Conservation (phyloP, 1,140 invertebrate genomes). For the Hylaeus anthracinus region DNA sequence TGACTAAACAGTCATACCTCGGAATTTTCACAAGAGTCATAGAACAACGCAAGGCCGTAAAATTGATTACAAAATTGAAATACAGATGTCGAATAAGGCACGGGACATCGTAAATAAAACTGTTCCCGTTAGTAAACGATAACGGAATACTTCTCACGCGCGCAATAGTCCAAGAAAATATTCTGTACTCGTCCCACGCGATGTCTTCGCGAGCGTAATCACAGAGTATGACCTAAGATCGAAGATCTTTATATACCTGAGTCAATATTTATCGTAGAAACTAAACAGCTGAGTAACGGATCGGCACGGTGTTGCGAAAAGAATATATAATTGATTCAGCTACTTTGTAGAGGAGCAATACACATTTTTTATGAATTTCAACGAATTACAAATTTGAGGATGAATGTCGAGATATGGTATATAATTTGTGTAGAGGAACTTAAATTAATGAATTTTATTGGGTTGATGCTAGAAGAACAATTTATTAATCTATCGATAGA, state of each 20-base stretch:
- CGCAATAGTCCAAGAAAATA: slow-evolving; percentile 18
- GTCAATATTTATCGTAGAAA: neutral
- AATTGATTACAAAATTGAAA: slow-evolving; percentile 2
- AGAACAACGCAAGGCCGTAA: neutral
- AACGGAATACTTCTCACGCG: slow-evolving; percentile 14
- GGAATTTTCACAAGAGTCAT: neutral
- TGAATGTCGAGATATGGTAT: no score
- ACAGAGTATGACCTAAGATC: neutral
- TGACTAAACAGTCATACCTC: neutral
- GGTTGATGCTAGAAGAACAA: no score
- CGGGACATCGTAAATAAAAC: neutral
- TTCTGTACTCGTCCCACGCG: slow-evolving; percentile 3
- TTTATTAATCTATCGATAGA: no score
- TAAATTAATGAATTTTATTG: no score
- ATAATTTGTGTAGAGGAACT: no score
- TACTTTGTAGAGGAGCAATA: no score
- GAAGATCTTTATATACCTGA: neutral
- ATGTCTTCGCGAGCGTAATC: neutral
- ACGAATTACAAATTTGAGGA: no score
- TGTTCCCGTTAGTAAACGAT: slow-evolving; percentile 15
- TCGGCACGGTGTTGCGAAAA: no score
- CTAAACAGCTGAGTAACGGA: neutral
- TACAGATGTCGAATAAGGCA: neutral
- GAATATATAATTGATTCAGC: neutral
- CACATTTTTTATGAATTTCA: no score